These are phyloP conservation scores for Lanistes nyassanus DNA, from an alignment of 1,140 invertebrate species.

Conservation along the genomic window DNA sequence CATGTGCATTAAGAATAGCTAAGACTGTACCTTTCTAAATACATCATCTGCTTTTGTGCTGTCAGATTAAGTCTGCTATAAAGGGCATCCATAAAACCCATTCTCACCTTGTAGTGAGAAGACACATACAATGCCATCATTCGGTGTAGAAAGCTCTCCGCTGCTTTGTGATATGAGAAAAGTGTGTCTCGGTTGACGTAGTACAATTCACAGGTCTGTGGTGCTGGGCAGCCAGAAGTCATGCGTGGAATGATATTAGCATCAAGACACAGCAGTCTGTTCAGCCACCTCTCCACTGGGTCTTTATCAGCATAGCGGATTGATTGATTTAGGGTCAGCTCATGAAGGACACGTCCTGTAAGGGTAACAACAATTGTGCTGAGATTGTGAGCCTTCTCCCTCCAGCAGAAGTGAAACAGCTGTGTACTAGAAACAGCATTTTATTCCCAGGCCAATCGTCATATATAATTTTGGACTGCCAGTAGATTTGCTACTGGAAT, in stretches of 20 bases:
- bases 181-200: conserved; percentile 86
- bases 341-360: conserved; percentile 66
- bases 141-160: conserved; percentile 92
- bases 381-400: no score
- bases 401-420: no score
- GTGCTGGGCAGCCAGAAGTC: conserved; percentile 84
- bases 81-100: no score
- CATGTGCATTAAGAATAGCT: no score
- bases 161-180: conserved; percentile 96
- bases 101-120: conserved; percentile 91
- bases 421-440: no score
- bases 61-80: no score
- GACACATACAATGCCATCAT: conserved; percentile 94
- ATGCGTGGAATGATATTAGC: conserved; percentile 69
- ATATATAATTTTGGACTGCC: not conserved
- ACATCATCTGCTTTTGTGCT: no score
- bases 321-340: conserved; percentile 83
- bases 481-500: not conserved
- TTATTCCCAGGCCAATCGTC: no score
- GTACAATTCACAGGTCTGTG: conserved; percentile 88
- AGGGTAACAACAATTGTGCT: not conserved
- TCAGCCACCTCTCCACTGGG: conserved; percentile 91
- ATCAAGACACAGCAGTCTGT: conserved; percentile 91
- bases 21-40: no score
- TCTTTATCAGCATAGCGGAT: conserved; percentile 94